phyloP scores from a whole-genome alignment of 2,797 vertebrate species.

The Tolypeutes matacus region DNA sequence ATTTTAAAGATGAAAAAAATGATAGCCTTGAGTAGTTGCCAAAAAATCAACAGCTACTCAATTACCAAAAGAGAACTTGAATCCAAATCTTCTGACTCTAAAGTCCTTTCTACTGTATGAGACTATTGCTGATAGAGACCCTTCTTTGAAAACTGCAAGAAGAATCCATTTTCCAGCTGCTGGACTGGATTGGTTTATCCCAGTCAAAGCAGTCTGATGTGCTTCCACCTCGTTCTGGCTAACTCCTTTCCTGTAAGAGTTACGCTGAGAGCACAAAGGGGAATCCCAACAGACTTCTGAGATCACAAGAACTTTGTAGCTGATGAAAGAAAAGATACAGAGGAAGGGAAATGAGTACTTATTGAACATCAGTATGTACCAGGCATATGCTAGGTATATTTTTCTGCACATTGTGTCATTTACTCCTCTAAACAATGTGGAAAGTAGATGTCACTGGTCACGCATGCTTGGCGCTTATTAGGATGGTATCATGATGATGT shows the following conservation, averaged over 20 bases:
- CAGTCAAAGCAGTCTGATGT: background rate
- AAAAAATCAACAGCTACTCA: background rate
- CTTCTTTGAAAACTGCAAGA: background rate
- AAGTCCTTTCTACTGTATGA: background rate
- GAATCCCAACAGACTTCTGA: background rate
- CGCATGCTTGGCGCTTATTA: background rate
- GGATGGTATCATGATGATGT: background rate
- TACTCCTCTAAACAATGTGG: background rate
- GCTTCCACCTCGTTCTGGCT: background rate
- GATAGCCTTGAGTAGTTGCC: slow-evolving; percentile 28
- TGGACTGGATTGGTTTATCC: background rate
- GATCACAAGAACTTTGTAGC: background rate
- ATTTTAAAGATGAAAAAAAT: slow-evolving; percentile 29
- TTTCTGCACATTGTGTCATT: background rate
- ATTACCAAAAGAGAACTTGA: background rate
- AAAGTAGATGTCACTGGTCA: background rate
- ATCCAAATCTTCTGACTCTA: background rate
- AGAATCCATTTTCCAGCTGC: background rate
- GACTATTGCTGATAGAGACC: background rate
- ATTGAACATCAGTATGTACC: background rate
- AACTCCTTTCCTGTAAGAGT: background rate
- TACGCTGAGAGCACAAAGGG: background rate
- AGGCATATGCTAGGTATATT: background rate
- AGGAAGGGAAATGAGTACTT: background rate
- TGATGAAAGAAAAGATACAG: background rate